These are phyloP conservation scores for Heliopora coerulea DNA, from an alignment of 92 coral and sea anemone species.

Conservation along the genomic window DNA sequence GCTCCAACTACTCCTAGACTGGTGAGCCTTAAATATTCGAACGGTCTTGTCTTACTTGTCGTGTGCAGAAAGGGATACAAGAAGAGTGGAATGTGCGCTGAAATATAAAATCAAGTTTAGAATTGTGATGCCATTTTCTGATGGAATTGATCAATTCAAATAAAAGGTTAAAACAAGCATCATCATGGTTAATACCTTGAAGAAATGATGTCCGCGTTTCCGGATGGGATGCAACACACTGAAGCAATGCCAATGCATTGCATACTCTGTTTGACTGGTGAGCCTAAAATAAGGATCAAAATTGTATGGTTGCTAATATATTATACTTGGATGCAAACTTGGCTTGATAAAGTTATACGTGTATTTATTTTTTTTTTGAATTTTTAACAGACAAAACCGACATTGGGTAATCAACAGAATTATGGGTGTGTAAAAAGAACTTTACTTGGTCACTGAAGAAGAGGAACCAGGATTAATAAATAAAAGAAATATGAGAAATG, in stretches of 20 bases:
- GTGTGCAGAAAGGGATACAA: slow-evolving; percentile 97
- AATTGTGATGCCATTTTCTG: no score
- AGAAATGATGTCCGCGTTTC: slow-evolving; percentile 95
- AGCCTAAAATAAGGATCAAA: slow-evolving; percentile 58
- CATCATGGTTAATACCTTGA: slow-evolving; percentile 61
- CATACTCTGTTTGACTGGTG: slow-evolving; percentile 98
- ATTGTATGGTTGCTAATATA: background rate
- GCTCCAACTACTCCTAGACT: slow-evolving; percentile 99
- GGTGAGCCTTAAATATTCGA: slow-evolving; percentile 91
- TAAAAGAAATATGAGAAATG: no score
- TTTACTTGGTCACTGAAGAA: no score
- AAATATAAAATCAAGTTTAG: background rate
- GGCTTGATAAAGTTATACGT: no score
- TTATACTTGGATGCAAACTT: no score
- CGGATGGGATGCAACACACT: slow-evolving; percentile 98
- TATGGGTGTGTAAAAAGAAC: no score
- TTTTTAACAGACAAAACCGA: no score
- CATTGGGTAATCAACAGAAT: no score
- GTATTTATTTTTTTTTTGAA: no score
- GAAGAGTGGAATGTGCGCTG: slow-evolving; percentile 97
- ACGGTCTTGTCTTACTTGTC: slow-evolving; percentile 97
- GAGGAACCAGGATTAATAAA: no score
- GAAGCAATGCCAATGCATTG: slow-evolving; percentile 93
- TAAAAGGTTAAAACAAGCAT: background rate
- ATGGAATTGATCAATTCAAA: no score